Evolutionary conservation across 2,888 invertebrate genomes (phyloP), one percentile per base, ranked within the genome.

Genomic region (Apantesis nais): DNA sequence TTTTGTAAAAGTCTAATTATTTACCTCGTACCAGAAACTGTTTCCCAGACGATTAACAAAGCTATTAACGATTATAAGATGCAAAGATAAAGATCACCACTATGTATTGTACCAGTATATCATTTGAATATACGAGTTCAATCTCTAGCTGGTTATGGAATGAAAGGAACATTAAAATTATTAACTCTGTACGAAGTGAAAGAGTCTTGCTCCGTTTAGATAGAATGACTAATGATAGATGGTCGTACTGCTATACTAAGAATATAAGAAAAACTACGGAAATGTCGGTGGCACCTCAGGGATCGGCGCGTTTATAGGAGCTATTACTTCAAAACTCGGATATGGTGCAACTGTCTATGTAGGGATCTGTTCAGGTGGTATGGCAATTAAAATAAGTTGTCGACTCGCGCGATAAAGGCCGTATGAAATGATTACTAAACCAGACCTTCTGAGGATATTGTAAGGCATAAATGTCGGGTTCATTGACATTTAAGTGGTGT

Each of bases 291-390:
- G 29, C 29, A n/a, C n/a, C n/a, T 29, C 29, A 29, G 29, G 29
- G 14, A 58, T 34, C 29, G 1, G 75, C 73, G 74, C 70, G 69
- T 82, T 78, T 72, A 74, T 73, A 77, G 74, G 72, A 73, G 68
- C 74, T 68, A 78, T 82, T 79, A 71, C 74, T 80, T 80, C 73
- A 76, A 71, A 75, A 77, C 78, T 83, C 75, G 83, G 84, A 86
- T 85, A 82, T 80, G 74, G 78, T 74, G 77, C 78, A 71, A 80
- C 78, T 29, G 25, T 55, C 11, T 75, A 71, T 74, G 66, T 81
- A 78, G 75, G 73, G 77, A 69, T 69, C 67, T 37, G 55, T 68
- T 67, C 69, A 73, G 39, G 66, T 70, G 66, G 62, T 55, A 66
- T 55, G 19, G 70, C 66, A 70, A 70, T 70, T 70, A 66, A 70